Conservation (phyloP, 1,140 invertebrate species). For the Luehdorfia chinensis region DNA sequence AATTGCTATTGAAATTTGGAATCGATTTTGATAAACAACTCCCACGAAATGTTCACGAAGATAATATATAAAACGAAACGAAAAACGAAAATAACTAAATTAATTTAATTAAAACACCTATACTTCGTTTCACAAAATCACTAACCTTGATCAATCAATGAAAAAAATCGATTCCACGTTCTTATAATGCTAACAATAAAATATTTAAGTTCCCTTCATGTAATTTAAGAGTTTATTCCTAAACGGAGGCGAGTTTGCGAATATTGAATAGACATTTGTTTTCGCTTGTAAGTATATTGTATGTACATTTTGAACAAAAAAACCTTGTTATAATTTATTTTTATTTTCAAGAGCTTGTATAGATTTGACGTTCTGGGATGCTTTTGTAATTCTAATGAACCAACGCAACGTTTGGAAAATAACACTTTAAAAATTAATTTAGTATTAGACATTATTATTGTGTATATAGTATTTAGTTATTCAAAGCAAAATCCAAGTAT, state of each 20-base stretch:
- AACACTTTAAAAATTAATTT: slow-evolving; percentile 38
- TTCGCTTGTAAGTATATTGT: slow-evolving; percentile 69
- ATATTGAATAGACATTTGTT: slow-evolving; percentile 49
- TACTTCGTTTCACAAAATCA: too few species aligned
- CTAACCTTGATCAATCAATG: too few species aligned
- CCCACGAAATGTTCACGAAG: slow-evolving; percentile 1
- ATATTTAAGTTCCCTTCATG: slow-evolving; percentile 39
- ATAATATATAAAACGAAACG: too few species aligned
- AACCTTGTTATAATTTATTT: slow-evolving; percentile 29
- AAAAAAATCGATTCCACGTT: slow-evolving; percentile 35
- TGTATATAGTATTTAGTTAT: slow-evolving; percentile 67
- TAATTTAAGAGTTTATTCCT: slow-evolving; percentile 32
- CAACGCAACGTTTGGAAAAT: slow-evolving; percentile 33
- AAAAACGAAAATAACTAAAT: too few species aligned
- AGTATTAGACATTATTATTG: slow-evolving; percentile 42
- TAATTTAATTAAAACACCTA: too few species aligned
- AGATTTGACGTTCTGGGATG: slow-evolving; percentile 43
- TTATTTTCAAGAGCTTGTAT: slow-evolving; percentile 55
- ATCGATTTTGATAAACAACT: slow-evolving; percentile 21
- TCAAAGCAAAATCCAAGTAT: slow-evolving; percentile 62
- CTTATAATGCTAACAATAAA: slow-evolving; percentile 42
- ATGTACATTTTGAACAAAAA: slow-evolving; percentile 70
- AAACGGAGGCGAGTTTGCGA: slow-evolving; percentile 29
- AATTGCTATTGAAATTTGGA: slow-evolving; percentile 12
- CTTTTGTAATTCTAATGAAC: slow-evolving; percentile 44